Base-by-base conservation (phyloP, 1,140 invertebrate genomes). In the Aphelenchoides besseyi region DNA sequence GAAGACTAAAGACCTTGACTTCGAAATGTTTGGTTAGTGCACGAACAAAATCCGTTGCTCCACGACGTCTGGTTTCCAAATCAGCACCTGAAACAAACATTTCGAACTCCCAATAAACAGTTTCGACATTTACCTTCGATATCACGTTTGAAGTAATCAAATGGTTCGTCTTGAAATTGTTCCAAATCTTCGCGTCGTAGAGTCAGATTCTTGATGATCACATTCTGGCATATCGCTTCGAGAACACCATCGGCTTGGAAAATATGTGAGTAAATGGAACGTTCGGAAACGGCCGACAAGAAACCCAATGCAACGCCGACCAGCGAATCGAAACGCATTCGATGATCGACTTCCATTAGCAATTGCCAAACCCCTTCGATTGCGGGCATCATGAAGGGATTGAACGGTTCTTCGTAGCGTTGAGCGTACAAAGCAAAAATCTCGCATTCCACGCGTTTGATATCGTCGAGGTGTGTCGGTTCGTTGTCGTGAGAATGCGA, bases 351-450 rank as follows among this genome's bases (percentile, higher is more conserved):
- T 97, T 87, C 68, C 2, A 79, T 73, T 3, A 76, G 62, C 30
- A 97, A 88, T 76, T 90, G 91, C 95, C 95, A 98, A 62, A 97
- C 91, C 37, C 90, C 91, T 0, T 90, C 92, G 1, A 98, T 94
- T 88, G 98, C 98, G 33, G 88, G 88, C 3, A 91, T 90, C 52
- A 97, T 88, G 86, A 91, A 94, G 8, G 90, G 89, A 37, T 89
- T 88, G 86, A 98, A 98, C 83, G 98, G 95, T 86, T 98, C 95
- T 85, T 95, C 93, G 82, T 98, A 98, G 85, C 97, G 98, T 76
- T 94, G 91, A 0, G 95, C 95, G 86, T 97, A 98, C 32, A 98
- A 87, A 1, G 91, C 89, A 16, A 95, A 90, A 84, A 96, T 97
- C 82, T 96, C 93, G 86, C 95, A 97, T 18, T 98, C 91, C 93